phyloP scores from a whole-genome alignment of 2,113 vertebrate species.

The Pedetes capensis region DNA sequence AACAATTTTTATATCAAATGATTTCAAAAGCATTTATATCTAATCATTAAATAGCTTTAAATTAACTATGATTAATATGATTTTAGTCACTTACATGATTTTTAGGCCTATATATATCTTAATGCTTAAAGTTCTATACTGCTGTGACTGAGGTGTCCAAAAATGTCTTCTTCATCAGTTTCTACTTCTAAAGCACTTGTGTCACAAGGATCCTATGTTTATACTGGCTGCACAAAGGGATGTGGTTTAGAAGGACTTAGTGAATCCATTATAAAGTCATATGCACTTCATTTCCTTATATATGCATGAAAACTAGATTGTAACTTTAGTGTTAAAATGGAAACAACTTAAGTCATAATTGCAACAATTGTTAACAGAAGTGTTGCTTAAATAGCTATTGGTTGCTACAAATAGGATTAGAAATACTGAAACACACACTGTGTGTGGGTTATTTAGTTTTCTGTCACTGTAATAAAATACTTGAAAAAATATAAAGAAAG shows the following conservation, averaged over 20 bases:
- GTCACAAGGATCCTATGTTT: background rate
- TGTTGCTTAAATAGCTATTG: background rate
- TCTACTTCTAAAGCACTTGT: background rate
- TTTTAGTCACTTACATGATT: background rate
- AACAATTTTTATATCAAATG: background rate
- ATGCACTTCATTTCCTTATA: background rate
- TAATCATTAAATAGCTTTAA: background rate
- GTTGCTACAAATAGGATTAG: too few species aligned
- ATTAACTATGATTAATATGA: background rate
- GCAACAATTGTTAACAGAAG: background rate
- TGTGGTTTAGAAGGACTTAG: background rate
- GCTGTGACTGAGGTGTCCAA: background rate
- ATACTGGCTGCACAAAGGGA: background rate
- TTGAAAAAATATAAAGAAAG: too few species aligned
- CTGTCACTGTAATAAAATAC: too few species aligned
- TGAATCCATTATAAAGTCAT: background rate
- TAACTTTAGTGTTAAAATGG: background rate
- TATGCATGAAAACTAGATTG: background rate
- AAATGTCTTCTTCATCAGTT: background rate
- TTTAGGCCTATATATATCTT: background rate
- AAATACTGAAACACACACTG: too few species aligned
- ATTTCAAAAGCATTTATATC: background rate
- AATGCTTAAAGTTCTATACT: background rate
- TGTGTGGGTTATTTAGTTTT: too few species aligned
- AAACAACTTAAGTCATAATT: too few species aligned